Evolutionary conservation across 2,113 vertebrate genomes (phyloP), one percentile per base, ranked within the genome.

Genomic region (Caretta caretta): DNA sequence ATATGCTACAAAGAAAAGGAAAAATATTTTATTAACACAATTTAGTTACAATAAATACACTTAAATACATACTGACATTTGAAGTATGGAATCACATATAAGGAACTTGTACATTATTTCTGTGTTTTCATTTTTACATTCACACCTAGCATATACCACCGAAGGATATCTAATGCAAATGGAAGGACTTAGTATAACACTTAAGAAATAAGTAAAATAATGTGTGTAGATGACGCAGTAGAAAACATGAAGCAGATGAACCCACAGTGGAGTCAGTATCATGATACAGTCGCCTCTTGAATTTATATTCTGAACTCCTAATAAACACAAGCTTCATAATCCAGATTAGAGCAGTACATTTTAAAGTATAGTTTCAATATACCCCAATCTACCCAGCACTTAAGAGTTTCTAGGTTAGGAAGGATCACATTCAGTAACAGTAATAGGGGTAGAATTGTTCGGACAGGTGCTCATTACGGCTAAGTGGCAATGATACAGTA

Each of bases 351-450:
- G 94, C 95, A 79, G 85, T 31, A 97, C 86, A 92, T 69, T 88
- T 93, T 90, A 92, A 95, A 88, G 82, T 79, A 79, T 56, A 92
- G 35, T 86, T 92, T 93, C 80, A 82, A 75, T 92, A 75, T 78
- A 90, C 92, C 95, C 94, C 86, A 51, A 57, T 46, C 86, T 17
- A 87, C 24, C 90, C 92, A 69, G 94, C 89, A 22, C 62, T 95
- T 92, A 90, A 81, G 86, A 90, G 91, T 86, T 93, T 95, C 98
- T 93, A 87, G 97, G 96, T 87, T 97, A 97, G 97, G 98, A 98
- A 97, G 98, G 97, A 96, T 95, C 98, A 96, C 96, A 94, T 96
- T 96, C 98, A 94, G 97, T 97, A 96, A 97, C 95, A 96, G 97
- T 96, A 91, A 97, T 76, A 92, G 95, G 97, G 90, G 90, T 4